phyloP scores from a whole-genome alignment of 2,888 invertebrate genomes.

The Tetheella fluctuosa region DNA sequence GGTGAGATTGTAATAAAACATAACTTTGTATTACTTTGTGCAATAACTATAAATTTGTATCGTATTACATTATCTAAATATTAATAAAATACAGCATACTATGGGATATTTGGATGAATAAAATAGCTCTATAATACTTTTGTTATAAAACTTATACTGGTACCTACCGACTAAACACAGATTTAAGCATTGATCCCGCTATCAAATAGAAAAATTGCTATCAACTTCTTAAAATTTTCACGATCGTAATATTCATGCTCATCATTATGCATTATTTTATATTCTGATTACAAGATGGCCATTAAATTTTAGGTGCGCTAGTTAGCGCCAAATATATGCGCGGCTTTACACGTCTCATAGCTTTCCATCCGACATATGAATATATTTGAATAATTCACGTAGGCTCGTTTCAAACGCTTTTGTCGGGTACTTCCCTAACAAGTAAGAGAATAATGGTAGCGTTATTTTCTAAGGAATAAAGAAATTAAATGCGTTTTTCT shows the following conservation, averaged over 20 bases:
- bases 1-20: too few species aligned
- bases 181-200: background rate
- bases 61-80: too few species aligned
- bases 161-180: too few species aligned
- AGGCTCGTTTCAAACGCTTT: slow-evolving; percentile 52
- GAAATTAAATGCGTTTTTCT: slow-evolving; percentile 19
- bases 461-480: slow-evolving; percentile 35
- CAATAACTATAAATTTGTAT: too few species aligned
- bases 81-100: too few species aligned
- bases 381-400: slow-evolving; percentile 69
- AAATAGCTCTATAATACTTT: too few species aligned
- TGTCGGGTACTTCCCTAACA: slow-evolving; percentile 42
- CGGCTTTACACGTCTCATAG: slow-evolving; percentile 49
- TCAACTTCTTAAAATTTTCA: background rate
- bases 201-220: background rate
- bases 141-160: too few species aligned
- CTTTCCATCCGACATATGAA: slow-evolving; percentile 61
- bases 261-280: slow-evolving; percentile 20
- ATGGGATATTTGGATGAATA: too few species aligned
- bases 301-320: slow-evolving; percentile 25
- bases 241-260: background rate
- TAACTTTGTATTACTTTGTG: too few species aligned
- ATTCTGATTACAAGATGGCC: slow-evolving; percentile 23
- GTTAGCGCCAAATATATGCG: slow-evolving; percentile 46
- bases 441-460: slow-evolving; percentile 28